These are phyloP conservation scores for Catharus minimus DNA, from an alignment of 2,113 vertebrate genomes.

Conservation along the genomic window DNA sequence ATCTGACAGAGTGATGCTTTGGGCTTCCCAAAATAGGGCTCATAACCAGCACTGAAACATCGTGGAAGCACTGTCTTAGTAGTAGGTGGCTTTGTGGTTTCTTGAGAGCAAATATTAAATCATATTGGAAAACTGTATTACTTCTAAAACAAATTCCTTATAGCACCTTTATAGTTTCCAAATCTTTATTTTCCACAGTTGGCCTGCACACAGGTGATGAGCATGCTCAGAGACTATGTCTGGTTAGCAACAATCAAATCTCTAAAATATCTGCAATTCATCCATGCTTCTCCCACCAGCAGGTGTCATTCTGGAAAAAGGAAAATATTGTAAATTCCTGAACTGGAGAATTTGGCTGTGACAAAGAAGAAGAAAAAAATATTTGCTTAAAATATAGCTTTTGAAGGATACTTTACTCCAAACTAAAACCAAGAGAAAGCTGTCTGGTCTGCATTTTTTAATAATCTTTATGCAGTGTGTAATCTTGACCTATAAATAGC, in stretches of 20 bases:
- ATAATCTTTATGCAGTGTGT: neutral
- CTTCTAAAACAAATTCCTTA: neutral
- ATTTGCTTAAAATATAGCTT: neutral
- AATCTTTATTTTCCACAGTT: neutral
- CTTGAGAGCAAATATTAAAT: neutral
- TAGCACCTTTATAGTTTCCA: neutral
- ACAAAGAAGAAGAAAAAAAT: constrained; percentile 10
- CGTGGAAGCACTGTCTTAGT: neutral
- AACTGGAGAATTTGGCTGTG: constrained; percentile 54
- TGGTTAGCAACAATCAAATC: constrained; percentile 18
- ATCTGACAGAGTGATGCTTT: neutral
- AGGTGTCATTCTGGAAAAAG: constrained; percentile 82
- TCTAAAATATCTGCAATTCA: constrained; percentile 58
- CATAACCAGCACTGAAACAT: neutral
- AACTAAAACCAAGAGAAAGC: neutral
- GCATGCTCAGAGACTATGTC: neutral
- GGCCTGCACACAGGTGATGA: neutral
- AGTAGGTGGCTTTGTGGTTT: neutral
- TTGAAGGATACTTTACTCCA: neutral
- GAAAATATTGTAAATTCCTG: constrained; percentile 71
- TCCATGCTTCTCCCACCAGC: constrained; percentile 76
- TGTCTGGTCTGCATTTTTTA: neutral
- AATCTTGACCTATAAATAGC: neutral
- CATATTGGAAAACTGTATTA: neutral
- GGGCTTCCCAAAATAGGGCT: neutral